Base-by-base conservation (phyloP, 2,888 invertebrate genomes). In the Macaria liturata region DNA sequence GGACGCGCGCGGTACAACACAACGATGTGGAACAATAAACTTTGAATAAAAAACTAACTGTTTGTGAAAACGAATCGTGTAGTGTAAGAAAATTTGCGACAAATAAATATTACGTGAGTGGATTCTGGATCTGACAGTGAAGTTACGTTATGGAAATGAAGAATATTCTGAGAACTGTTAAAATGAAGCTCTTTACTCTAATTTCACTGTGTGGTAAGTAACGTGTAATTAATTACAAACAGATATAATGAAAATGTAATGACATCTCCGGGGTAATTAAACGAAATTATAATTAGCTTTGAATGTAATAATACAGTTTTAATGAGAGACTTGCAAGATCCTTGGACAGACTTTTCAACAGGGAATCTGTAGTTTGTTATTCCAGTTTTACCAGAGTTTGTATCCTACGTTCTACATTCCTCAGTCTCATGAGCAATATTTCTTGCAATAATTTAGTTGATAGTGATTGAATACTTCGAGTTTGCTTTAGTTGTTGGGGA, bases 151-250 rank as follows among this genome's bases (percentile, higher is more conserved):
- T 72, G 72, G 72, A 75, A 71, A 78, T 74, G 70, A 66, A 68
- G 72, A 68, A 74, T 69, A 68, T 71, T 68, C 69, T 69, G 64
- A 65, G 71, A 76, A 73, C 65, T 66, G 68, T 71, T 54, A 86
- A 85, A 73, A 86, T 91, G 90, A 90, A 86, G 86, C 69, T 87
- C 63, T 75, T 88, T 63, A 74, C 79, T 57, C 65, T 91, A 46
- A 80, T 90, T 69, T 78, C 84, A 53, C 76, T 90, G 52, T 90
- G 86, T 74, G 90, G 91, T 90, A 75, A 88, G 90, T 88, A 34
- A 20, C 20, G 2, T 20, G 8, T 45, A 39, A 45, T 49, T 50
- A 44, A 20, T 6, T n/a, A 9, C 32, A 44, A 42, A 42, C 42
- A 32, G 32, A 20, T n/a, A 8, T 39, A 39, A 37, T 51, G 37